Evolutionary conservation across 2,113 vertebrate species (phyloP).

Genomic region (Hippopotamus amphibius): DNA sequence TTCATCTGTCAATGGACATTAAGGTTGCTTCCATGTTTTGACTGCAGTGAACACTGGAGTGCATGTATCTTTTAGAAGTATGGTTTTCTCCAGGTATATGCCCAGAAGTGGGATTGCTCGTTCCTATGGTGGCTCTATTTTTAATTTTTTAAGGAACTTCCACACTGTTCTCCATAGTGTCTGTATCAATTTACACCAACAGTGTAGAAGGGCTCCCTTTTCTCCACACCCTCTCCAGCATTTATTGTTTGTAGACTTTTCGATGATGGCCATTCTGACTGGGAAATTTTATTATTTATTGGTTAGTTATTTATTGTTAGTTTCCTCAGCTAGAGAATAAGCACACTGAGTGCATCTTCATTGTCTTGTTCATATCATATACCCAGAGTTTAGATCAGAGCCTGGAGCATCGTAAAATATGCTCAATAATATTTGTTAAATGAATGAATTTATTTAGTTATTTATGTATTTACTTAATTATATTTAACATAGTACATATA

Average conservation of each 20-base stretch:
- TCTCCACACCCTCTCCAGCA: background rate
- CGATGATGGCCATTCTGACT: background rate
- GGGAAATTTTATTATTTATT: background rate
- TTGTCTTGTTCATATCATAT: background rate
- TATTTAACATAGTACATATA: no score
- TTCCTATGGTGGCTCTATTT: background rate
- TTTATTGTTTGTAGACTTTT: background rate
- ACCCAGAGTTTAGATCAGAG: background rate
- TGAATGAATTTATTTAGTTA: background rate
- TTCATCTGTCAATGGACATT: background rate
- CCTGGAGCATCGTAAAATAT: background rate
- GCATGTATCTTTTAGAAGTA: background rate
- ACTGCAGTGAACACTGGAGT: background rate
- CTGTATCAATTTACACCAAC: background rate
- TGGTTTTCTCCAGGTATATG: background rate
- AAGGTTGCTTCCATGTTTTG: background rate
- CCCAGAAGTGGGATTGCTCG: background rate
- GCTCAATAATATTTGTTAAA: constrained; percentile 3
- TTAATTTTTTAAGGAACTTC: background rate
- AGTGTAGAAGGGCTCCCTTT: background rate
- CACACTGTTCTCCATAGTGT: background rate
- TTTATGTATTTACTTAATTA: background rate
- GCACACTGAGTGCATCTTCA: background rate
- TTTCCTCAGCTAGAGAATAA: background rate
- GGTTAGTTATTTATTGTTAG: constrained; percentile 14